These are phyloP conservation scores for Spialia ferax DNA, from an alignment of 2,888 invertebrate genomes.

Conservation along the genomic window DNA sequence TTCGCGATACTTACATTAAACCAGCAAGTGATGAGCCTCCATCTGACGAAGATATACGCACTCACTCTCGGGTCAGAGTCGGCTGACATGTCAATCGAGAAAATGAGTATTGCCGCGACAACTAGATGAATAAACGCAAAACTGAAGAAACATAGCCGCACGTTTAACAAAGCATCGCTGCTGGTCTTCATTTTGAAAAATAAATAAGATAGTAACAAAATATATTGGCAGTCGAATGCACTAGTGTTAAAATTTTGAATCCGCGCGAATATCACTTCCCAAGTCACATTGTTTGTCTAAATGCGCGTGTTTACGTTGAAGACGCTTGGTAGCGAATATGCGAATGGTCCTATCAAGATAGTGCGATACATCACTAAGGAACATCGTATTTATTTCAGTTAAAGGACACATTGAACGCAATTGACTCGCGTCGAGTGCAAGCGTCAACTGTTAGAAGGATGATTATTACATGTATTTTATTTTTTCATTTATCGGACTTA, in stretches of 20 bases:
- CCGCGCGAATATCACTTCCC: conserved; percentile 1
- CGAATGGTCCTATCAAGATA: neutral
- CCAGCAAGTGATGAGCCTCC: conserved; percentile 64
- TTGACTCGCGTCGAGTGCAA: neutral
- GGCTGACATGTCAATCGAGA: conserved; percentile 57
- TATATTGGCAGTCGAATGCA: neutral
- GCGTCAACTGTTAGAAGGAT: neutral
- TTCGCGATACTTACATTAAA: conserved; percentile 60
- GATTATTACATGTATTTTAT: neutral
- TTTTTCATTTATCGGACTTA: neutral
- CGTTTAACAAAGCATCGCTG: conserved; percentile 41
- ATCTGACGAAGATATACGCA: conserved; percentile 53
- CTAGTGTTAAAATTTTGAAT: conserved; percentile 5
- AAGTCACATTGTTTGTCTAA: neutral
- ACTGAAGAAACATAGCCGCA: conserved; percentile 47
- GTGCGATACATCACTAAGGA: neutral
- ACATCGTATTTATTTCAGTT: neutral
- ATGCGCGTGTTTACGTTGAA: neutral
- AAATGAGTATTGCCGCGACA: conserved; percentile 51
- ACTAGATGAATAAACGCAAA: conserved; percentile 52
- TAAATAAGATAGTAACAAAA: neutral
- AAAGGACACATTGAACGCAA: neutral
- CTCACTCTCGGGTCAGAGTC: conserved; percentile 58
- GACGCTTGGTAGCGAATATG: neutral
- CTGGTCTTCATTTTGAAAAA: conserved; percentile 32